A percentile compares a stretch with the other conserved stretches of the same genome.
phyloP scores from a whole-genome alignment of 1,140 invertebrate genomes.

The Bombus confusus region DNA sequence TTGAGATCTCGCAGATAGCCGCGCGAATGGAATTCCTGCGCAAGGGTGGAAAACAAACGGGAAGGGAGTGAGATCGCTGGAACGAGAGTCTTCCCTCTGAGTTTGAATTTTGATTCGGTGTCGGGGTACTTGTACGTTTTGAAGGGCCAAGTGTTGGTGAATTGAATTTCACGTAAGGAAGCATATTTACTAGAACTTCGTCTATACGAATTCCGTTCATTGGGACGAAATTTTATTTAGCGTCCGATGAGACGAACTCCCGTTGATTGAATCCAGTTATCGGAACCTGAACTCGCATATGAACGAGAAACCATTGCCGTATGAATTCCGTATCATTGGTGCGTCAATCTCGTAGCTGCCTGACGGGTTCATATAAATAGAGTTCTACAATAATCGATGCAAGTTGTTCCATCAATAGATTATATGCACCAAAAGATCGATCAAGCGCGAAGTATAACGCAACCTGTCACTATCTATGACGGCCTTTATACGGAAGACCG shows the following conservation, averaged over 20 bases:
- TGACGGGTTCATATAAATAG: background rate
- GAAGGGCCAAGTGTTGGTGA: background rate
- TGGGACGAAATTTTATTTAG: background rate
- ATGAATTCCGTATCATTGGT: background rate
- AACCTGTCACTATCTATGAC: background rate
- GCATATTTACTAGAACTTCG: background rate
- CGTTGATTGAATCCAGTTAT: background rate
- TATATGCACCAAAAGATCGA: background rate
- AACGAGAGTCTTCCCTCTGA: background rate
- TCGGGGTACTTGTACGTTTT: background rate
- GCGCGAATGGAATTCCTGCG: constrained; percentile 11
- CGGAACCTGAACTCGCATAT: background rate
- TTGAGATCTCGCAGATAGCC: constrained; percentile 7
- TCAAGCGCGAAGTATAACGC: background rate
- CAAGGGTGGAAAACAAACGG: constrained; percentile 13
- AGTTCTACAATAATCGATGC: too few relatives aligned
- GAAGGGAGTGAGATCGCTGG: background rate
- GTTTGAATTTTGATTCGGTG: background rate
- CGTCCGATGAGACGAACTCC: too few relatives aligned
- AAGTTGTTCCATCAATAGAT: too few relatives aligned
- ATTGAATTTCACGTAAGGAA: background rate
- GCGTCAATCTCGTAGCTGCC: too few relatives aligned
- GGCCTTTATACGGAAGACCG: constrained; percentile 55
- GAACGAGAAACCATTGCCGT: background rate
- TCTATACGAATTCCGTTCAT: too few relatives aligned